Percentiles rank a stretch among this genome's conserved stretches.
These are phyloP conservation scores for Drosophila virilis DNA, from an alignment of 1,140 invertebrate species.

Conservation along the genomic window DNA sequence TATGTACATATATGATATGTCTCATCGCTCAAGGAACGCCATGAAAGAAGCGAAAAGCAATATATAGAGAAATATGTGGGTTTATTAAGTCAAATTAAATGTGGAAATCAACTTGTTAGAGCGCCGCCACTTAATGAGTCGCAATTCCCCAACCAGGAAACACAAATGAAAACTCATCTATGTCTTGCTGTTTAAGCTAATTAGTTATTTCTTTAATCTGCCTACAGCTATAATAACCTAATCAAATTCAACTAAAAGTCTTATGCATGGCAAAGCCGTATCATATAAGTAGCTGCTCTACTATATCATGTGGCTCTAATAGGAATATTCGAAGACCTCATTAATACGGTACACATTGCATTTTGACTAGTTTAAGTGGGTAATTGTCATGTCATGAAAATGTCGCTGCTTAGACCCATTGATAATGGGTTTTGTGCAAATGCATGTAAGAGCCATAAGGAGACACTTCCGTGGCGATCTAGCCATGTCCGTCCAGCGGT, in stretches of 20 bases:
- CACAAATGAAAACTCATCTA: slow-evolving; percentile 6
- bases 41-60: slow-evolving; percentile 4
- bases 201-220: slow-evolving; percentile 8
- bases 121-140: slow-evolving; percentile 27
- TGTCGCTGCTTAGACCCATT: too few relatives aligned
- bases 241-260: background rate
- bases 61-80: slow-evolving; percentile 7
- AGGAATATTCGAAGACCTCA: too few relatives aligned
- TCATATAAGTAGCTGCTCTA: too few relatives aligned
- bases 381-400: too few relatives aligned
- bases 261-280: background rate
- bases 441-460: too few relatives aligned
- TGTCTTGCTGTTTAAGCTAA: slow-evolving; percentile 2
- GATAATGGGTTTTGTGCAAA: too few relatives aligned
- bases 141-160: slow-evolving; percentile 32
- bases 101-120: slow-evolving; percentile 68
- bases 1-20: slow-evolving; percentile 55
- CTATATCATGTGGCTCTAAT: too few relatives aligned
- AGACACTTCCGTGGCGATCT: too few relatives aligned
- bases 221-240: background rate
- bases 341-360: too few relatives aligned
- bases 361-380: too few relatives aligned
- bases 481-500: too few relatives aligned
- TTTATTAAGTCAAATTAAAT: slow-evolving; percentile 70
- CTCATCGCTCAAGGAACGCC: background rate